Conservation (phyloP, 1,140 invertebrate genomes). For the Drosophila rhopaloa region DNA sequence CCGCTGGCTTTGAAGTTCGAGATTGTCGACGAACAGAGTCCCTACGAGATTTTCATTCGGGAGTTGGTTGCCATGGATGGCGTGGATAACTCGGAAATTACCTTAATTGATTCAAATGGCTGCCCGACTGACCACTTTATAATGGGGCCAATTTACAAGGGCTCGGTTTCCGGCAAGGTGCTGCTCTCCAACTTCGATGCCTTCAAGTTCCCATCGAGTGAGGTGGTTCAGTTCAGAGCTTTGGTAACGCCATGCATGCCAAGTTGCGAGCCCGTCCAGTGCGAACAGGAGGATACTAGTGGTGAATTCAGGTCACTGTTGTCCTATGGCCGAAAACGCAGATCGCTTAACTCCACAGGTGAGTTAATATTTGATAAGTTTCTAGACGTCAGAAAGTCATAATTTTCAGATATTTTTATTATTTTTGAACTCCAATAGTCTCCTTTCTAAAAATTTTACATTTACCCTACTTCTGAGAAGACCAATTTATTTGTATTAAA, state of each 20-base stretch:
- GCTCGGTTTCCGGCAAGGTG: conserved; percentile 90
- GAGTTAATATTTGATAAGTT: background rate
- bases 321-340: conserved; percentile 89
- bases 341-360: conserved; percentile 56
- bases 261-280: conserved; percentile 94
- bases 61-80: conserved; percentile 97
- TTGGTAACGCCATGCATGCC: conserved; percentile 97
- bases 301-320: conserved; percentile 92
- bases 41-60: conserved; percentile 97
- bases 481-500: background rate
- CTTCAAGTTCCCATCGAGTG: conserved; percentile 97
- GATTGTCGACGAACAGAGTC: conserved; percentile 95
- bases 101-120: conserved; percentile 95
- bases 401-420: no score
- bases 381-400: no score
- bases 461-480: no score
- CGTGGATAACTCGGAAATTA: conserved; percentile 95
- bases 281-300: conserved; percentile 91
- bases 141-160: conserved; percentile 95
- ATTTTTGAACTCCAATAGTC: no score
- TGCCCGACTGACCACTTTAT: conserved; percentile 97
- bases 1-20: conserved; percentile 95
- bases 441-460: no score
- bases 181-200: conserved; percentile 97
- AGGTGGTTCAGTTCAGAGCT: conserved; percentile 97